These are phyloP conservation scores for Gonioctena quinquepunctata DNA, from an alignment of 1,140 invertebrate genomes.

Conservation along the genomic window DNA sequence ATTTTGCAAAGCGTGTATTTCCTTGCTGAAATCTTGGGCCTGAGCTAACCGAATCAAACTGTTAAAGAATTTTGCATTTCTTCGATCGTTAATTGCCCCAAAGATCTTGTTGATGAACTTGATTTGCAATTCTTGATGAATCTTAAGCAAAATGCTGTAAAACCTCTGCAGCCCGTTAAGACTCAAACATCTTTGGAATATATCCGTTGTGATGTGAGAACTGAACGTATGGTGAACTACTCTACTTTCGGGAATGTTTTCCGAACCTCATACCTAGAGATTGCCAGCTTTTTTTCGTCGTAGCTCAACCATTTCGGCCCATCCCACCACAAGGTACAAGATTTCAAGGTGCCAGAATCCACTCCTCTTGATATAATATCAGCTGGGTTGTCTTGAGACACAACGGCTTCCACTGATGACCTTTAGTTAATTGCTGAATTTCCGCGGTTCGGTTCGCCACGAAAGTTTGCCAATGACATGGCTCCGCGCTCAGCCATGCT, in stretches of 20 bases:
- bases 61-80: conserved; percentile 14
- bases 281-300: conserved; percentile 3
- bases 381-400: too few species aligned
- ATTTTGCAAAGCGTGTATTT: conserved; percentile 14
- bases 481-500: conserved; percentile 17
- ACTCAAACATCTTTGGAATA: conserved; percentile 1
- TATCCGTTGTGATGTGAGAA: conserved; percentile 11
- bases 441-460: conserved; percentile 41
- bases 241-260: conserved; percentile 10
- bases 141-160: conserved; percentile 15
- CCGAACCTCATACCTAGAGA: neutral
- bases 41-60: conserved; percentile 9
- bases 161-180: conserved; percentile 9
- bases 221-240: neutral
- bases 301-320: conserved; percentile 10
- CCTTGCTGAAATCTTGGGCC: neutral
- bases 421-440: conserved; percentile 35
- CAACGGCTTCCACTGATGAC: too few species aligned
- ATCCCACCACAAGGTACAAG: conserved; percentile 30
- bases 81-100: neutral
- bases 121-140: conserved; percentile 19
- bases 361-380: too few species aligned
- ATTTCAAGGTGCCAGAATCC: conserved; percentile 11
- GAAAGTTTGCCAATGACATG: conserved; percentile 28
- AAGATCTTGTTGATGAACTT: neutral